phyloP scores from a whole-genome alignment of 2,113 vertebrate species.

The Pica pica region DNA sequence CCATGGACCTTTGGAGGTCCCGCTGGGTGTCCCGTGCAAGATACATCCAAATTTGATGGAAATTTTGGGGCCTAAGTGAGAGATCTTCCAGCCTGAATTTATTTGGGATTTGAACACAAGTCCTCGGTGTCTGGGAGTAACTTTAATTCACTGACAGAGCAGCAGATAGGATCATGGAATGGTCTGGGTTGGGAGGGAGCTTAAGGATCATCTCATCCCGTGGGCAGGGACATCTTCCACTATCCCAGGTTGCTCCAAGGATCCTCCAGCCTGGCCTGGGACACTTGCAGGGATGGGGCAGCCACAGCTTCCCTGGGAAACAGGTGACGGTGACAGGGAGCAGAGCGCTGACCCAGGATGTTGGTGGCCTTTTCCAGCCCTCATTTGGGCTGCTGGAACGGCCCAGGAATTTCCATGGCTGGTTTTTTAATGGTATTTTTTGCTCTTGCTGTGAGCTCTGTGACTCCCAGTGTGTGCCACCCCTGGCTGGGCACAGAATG shows the following conservation, averaged over 20 bases:
- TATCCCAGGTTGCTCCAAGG: neutral
- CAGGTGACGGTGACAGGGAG: neutral
- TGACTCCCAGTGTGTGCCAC: neutral
- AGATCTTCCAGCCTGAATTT: neutral
- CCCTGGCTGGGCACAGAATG: neutral
- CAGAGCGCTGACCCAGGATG: neutral
- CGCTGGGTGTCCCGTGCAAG: fast-evolving
- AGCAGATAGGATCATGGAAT: neutral
- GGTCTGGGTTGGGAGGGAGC: neutral
- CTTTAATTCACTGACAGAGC: neutral
- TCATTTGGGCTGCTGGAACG: neutral
- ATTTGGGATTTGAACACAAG: neutral
- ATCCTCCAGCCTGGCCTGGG: neutral
- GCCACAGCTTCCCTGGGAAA: neutral
- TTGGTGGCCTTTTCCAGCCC: neutral
- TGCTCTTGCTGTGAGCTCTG: neutral
- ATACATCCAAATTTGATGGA: neutral
- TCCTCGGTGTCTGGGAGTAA: neutral
- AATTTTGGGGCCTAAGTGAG: neutral
- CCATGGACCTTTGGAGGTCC: neutral
- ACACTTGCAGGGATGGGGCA: neutral
- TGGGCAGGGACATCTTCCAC: neutral
- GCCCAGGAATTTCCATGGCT: neutral
- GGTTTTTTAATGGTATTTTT: fast-evolving
- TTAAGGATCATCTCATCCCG: neutral